Conservation (phyloP, 2,797 vertebrate genomes). For the Octomys mimax region DNA sequence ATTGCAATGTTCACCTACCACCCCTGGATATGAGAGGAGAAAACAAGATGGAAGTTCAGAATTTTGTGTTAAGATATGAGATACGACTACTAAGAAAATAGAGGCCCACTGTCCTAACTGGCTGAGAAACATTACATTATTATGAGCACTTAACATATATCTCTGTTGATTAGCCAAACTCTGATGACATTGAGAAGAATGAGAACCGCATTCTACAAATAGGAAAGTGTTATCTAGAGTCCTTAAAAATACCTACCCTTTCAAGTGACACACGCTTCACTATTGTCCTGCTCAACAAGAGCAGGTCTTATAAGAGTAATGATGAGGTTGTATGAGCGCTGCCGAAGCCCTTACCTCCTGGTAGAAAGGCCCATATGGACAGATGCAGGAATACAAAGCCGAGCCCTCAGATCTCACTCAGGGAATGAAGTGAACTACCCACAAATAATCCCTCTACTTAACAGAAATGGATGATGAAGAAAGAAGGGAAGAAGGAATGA, state of each 20-base stretch:
- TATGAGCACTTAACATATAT: neutral
- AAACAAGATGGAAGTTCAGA: constrained; percentile 26
- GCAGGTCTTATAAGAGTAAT: neutral
- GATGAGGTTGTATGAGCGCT: neutral
- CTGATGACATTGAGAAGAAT: neutral
- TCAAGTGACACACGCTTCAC: neutral
- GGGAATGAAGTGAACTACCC: neutral
- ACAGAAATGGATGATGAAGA: neutral
- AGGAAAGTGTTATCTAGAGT: neutral
- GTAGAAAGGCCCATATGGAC: neutral
- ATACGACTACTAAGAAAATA: neutral
- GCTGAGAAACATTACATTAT: neutral
- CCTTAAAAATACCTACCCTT: neutral
- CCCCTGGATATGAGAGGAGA: neutral
- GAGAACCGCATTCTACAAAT: neutral
- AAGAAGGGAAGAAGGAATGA: neutral
- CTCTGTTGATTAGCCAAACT: neutral
- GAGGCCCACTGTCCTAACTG: neutral
- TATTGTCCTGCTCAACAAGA: neutral
- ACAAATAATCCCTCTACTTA: neutral
- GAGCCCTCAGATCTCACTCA: neutral
- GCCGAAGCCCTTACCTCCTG: neutral
- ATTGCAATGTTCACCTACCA: neutral
- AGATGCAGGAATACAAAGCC: neutral
- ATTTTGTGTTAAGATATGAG: constrained; percentile 50